Percentiles rank a stretch among this genome's conserved stretches.
Conservation (phyloP, 2,113 vertebrate species). For the Morone chrysops region DNA sequence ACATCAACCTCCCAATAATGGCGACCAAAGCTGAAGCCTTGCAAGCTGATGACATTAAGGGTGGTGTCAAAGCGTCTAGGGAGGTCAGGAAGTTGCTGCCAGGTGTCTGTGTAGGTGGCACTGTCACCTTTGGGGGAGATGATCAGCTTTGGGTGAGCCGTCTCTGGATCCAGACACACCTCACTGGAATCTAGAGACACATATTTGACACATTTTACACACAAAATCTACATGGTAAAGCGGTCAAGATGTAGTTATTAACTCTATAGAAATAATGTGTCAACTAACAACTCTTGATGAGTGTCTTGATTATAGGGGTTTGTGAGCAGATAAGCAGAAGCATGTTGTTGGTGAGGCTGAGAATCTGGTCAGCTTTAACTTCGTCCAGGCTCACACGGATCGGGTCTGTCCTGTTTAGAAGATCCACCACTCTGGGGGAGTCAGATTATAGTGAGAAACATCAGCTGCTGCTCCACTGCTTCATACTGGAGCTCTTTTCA, state of each 20-base stretch:
- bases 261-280: background rate
- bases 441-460: conserved; percentile 36
- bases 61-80: conserved; percentile 89
- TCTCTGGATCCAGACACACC: conserved; percentile 80
- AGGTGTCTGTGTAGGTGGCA: conserved; percentile 80
- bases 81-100: conserved; percentile 84
- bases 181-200: conserved; percentile 79
- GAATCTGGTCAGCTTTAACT: conserved; percentile 82
- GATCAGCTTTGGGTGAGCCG: conserved; percentile 84
- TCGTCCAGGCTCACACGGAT: conserved; percentile 80
- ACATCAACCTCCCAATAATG: conserved; percentile 94
- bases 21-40: conserved; percentile 84
- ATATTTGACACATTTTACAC: background rate
- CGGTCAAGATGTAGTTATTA: background rate
- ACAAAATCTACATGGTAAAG: background rate
- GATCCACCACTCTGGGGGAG: conserved; percentile 68
- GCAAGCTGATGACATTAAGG: conserved; percentile 86
- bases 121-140: conserved; percentile 79
- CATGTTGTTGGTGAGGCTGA: conserved; percentile 80
- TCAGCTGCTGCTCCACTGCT: background rate
- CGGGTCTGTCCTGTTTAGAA: conserved; percentile 77
- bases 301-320: conserved; percentile 82
- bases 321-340: conserved; percentile 81
- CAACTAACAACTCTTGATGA: conserved; percentile 83
- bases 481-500: background rate